Evolutionary conservation across 2,888 invertebrate species (phyloP).

Genomic region (Ectropis crepuscularia): DNA sequence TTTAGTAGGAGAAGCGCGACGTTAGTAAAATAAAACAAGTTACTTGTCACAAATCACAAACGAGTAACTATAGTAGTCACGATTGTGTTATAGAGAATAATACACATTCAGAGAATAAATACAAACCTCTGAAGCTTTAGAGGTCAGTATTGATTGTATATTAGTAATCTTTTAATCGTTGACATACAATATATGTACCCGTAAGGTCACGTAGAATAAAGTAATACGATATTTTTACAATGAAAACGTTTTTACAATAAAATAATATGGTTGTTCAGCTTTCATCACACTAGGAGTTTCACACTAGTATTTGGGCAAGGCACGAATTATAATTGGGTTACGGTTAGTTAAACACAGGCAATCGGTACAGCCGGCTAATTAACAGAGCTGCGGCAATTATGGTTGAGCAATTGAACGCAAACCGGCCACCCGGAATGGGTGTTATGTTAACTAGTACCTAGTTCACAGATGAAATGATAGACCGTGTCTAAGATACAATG

Average conservation of each 20-base stretch:
- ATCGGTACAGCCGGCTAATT: conserved; percentile 21
- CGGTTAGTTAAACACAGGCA: conserved; percentile 28
- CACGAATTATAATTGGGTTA: conserved; percentile 22
- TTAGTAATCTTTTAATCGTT: no score
- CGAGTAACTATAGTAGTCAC: no score
- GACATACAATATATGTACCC: no score
- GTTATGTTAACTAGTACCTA: conserved; percentile 10
- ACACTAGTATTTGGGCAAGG: conserved; percentile 37
- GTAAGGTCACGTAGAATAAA: not conserved
- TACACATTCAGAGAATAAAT: no score
- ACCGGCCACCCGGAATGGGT: conserved; percentile 19
- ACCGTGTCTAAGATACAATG: not conserved
- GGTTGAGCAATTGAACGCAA: conserved; percentile 26
- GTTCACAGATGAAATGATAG: conserved; percentile 12
- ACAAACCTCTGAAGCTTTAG: no score
- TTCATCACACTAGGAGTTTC: not conserved
- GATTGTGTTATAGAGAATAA: no score
- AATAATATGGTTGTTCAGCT: not conserved
- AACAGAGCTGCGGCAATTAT: conserved; percentile 31
- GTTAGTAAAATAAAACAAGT: no score
- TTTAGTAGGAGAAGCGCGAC: no score
- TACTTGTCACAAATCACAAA: no score
- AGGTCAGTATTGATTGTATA: no score
- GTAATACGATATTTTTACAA: not conserved
- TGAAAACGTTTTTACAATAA: no score